A percentile compares a stretch with the other conserved stretches of the same genome.
Evolutionary conservation across 2,113 vertebrate genomes (phyloP).

Genomic region (Anas platyrhynchos): DNA sequence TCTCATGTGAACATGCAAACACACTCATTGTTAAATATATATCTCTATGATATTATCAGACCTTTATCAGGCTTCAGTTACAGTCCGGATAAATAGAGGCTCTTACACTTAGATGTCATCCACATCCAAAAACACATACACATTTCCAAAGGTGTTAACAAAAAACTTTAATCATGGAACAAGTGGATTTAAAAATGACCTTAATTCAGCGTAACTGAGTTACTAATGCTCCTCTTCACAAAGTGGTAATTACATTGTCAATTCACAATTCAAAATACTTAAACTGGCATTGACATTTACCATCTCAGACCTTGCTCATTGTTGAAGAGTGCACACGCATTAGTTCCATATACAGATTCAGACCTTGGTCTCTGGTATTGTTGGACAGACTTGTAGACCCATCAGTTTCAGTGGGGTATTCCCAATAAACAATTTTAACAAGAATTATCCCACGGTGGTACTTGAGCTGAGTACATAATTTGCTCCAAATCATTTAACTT

Average conservation of each 20-base stretch:
- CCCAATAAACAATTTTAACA: background rate
- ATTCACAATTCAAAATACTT: background rate
- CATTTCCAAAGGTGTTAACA: background rate
- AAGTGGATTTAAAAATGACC: background rate
- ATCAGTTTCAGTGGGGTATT: background rate
- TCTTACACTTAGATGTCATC: background rate
- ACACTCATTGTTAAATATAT: background rate
- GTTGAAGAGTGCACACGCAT: fast-evolving
- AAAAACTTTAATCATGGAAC: background rate
- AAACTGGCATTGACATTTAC: background rate
- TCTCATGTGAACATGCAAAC: background rate
- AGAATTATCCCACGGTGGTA: background rate
- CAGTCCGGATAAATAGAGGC: background rate
- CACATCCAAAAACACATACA: background rate
- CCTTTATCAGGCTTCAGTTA: background rate
- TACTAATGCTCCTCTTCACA: background rate
- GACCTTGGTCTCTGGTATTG: background rate
- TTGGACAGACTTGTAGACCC: background rate
- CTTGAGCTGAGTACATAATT: background rate
- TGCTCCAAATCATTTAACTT: background rate
- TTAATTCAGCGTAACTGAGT: background rate
- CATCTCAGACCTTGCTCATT: background rate
- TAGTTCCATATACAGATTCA: background rate
- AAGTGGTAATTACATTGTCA: background rate
- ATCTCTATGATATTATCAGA: background rate